phyloP scores from a whole-genome alignment of 2,888 invertebrate species.

The Acrobasis repandana region DNA sequence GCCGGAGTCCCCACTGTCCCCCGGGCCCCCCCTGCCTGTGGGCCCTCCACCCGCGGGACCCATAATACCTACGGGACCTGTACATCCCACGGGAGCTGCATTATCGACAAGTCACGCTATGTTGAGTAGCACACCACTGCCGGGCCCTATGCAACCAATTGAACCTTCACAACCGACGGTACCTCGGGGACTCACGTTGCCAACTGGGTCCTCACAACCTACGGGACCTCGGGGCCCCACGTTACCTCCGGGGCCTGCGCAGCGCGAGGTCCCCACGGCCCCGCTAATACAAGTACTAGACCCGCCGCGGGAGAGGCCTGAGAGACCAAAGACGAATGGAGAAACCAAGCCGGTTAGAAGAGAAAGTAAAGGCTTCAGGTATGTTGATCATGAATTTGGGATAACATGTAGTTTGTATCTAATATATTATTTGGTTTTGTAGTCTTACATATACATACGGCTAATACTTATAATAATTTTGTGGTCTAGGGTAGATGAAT shows the following conservation, averaged over 20 bases:
- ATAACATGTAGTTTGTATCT: too few relatives aligned
- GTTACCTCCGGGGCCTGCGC: conserved; percentile 23
- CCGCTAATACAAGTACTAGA: conserved; percentile 21
- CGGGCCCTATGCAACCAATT: too few relatives aligned
- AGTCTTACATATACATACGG: background rate
- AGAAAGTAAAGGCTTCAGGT: conserved; percentile 72
- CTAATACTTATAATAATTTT: too few relatives aligned
- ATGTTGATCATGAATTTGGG: conserved; percentile 39
- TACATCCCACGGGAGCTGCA: background rate
- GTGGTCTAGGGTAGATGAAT: too few relatives aligned
- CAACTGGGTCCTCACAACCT: background rate
- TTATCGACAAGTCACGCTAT: too few relatives aligned
- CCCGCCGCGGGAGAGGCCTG: conserved; percentile 35
- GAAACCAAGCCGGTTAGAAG: conserved; percentile 68
- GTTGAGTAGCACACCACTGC: too few relatives aligned
- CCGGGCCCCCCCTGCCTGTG: conserved; percentile 47
- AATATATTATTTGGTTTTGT: background rate
- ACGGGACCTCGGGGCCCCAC: background rate
- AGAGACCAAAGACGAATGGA: conserved; percentile 52
- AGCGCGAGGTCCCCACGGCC: conserved; percentile 18
- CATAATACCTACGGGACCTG: background rate
- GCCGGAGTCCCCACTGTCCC: conserved; percentile 33
- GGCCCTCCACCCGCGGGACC: background rate
- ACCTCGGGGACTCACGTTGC: background rate
- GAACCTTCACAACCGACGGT: background rate